phyloP scores from a whole-genome alignment of 30 jellyfish, hydroid and myxozoan genomes.

The Chrysaora quinquecirrha region DNA sequence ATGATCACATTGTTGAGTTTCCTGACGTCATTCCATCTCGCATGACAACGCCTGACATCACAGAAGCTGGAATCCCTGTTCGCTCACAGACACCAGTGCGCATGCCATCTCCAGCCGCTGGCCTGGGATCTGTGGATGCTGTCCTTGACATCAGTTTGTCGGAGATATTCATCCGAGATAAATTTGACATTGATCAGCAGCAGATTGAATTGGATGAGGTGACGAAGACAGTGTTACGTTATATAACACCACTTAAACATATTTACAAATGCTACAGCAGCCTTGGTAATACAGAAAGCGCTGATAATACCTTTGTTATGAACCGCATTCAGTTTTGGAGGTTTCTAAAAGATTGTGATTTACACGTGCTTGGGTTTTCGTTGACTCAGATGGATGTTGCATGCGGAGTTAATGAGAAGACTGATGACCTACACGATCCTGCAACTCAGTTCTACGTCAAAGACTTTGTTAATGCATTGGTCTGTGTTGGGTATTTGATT shows the following conservation, averaged over 20 bases:
- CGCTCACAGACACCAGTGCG: slow-evolving; percentile 68
- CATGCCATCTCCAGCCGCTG: slow-evolving; percentile 41
- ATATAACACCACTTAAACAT: slow-evolving; percentile 70
- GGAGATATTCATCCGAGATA: slow-evolving; percentile 44
- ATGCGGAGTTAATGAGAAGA: slow-evolving; percentile 27
- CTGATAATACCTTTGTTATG: slow-evolving; percentile 83
- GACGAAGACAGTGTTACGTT: slow-evolving; percentile 43
- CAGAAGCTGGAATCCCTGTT: slow-evolving; percentile 76
- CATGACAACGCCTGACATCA: slow-evolving; percentile 95
- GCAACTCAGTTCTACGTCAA: slow-evolving; percentile 52
- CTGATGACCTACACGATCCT: slow-evolving; percentile 48
- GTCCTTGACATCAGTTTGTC: slow-evolving; percentile 68
- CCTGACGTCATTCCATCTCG: slow-evolving; percentile 89
- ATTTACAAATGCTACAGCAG: slow-evolving; percentile 90
- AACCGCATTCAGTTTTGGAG: slow-evolving; percentile 78
- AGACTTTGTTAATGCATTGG: slow-evolving; percentile 69
- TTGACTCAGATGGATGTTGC: slow-evolving; percentile 51
- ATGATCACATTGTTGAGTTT: slow-evolving; percentile 79
- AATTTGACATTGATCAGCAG: slow-evolving; percentile 77
- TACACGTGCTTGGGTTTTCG: slow-evolving; percentile 64
- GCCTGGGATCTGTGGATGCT: slow-evolving; percentile 53
- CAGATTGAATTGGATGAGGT: slow-evolving; percentile 68
- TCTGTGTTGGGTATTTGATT: slow-evolving; percentile 53
- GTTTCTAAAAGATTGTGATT: slow-evolving; percentile 73
- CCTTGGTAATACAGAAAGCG: slow-evolving; percentile 57